Evolutionary conservation across 2,888 invertebrate species (phyloP).

Genomic region (Carabus problematicus): DNA sequence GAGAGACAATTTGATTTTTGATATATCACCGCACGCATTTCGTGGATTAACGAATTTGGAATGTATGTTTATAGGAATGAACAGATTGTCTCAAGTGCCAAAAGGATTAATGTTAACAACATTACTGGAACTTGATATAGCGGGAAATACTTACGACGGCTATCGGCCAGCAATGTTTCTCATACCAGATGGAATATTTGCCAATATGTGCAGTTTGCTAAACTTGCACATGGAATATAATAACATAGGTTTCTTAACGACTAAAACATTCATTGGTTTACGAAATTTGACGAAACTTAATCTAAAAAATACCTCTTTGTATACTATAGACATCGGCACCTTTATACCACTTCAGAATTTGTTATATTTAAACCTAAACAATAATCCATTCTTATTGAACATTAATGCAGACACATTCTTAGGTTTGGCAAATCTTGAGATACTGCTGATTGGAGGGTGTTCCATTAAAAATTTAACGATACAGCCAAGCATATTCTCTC

Average conservation of each 20-base stretch:
- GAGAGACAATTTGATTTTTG: conserved; percentile 61
- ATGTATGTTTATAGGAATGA: conserved; percentile 62
- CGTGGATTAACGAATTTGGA: conserved; percentile 63
- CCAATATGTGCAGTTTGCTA: conserved; percentile 60
- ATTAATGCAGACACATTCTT: conserved; percentile 59
- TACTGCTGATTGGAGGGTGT: conserved; percentile 63
- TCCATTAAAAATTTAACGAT: conserved; percentile 59
- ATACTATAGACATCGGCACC: conserved; percentile 60
- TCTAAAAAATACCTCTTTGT: conserved; percentile 64
- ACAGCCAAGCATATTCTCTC: conserved; percentile 62
- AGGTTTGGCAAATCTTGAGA: conserved; percentile 62
- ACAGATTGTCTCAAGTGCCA: conserved; percentile 64
- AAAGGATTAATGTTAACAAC: conserved; percentile 61
- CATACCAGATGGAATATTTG: conserved; percentile 62
- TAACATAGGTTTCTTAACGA: conserved; percentile 62
- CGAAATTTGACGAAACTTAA: conserved; percentile 61
- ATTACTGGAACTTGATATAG: conserved; percentile 62
- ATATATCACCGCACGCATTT: conserved; percentile 62
- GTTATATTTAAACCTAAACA: conserved; percentile 63
- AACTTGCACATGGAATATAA: conserved; percentile 65
- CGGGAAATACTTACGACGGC: conserved; percentile 61
- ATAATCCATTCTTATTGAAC: conserved; percentile 62
- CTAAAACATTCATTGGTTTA: conserved; percentile 63
- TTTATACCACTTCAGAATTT: conserved; percentile 61
- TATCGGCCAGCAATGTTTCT: conserved; percentile 62